Evolutionary conservation across 2,797 vertebrate species (phyloP), one percentile per base, ranked within the genome.

Genomic region (Trachops cirrhosus): DNA sequence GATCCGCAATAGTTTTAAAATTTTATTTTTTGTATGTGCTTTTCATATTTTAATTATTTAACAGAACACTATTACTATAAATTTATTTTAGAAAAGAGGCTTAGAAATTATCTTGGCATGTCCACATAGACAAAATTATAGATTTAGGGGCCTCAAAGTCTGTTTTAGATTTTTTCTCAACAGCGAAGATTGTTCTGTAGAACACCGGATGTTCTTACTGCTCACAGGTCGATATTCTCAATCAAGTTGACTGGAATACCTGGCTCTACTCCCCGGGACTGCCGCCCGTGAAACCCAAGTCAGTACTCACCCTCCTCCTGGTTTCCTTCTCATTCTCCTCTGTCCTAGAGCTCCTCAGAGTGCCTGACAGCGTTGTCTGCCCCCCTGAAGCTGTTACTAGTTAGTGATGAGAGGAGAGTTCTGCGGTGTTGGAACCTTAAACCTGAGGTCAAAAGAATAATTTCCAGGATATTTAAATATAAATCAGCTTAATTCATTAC

Each of bases 241-340:
- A 99, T 98, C 99, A 99, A 97, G 99, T 99, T 90, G 99, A 99
- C 96, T 99, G 99, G 99, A 99, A 99, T 15, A 98, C 98, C 0
- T 99, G 99, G 99, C 99, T 99, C 97, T 98, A 99, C 96, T 98
- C 99, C 32, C 99, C 99, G 34, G 99, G 99, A 88, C 99, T 99
- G 99, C 99, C 99, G 75, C 99, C 99, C 0, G 98, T 99, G 57
- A 99, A 99, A 93, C 99, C 99, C 91, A 98, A 92, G 99, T 99
- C 97, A 99, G 98, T 92, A 4, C n/a, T 91, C 57, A 8, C 9
- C 22, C 59, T 46, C 46, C 15, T 52, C 3, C 10, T 15, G 19
- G 5, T 34, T 34, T 67, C 39, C 9, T 77, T 84, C 93, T 73
- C 26, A 3, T 39, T 34, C 77, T 52, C 46, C 74, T 41, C 22